Conservation (phyloP, 2,888 invertebrate genomes). For the Harmothoe impar region DNA sequence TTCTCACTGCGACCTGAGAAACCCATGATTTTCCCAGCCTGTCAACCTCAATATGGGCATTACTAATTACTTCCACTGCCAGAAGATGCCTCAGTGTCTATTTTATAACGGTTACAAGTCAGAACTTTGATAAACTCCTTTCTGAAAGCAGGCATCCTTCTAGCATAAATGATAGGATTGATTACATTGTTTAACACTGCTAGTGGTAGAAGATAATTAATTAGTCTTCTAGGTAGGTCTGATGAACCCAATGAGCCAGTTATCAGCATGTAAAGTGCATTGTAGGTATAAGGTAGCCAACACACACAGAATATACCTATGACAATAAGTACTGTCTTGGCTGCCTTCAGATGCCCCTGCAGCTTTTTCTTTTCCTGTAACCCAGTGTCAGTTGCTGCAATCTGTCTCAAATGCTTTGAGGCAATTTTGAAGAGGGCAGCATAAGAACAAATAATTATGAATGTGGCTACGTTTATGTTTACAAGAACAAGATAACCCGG, state of each 20-base stretch:
- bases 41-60: too few relatives aligned
- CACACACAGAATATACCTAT: conserved; percentile 17
- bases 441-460: not conserved
- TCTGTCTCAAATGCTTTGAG: not conserved
- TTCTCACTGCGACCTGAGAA: too few relatives aligned
- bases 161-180: conserved; percentile 30
- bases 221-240: not conserved
- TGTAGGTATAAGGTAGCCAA: not conserved
- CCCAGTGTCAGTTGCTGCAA: conserved; percentile 1
- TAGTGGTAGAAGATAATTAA: not conserved
- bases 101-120: not conserved
- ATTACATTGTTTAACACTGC: not conserved
- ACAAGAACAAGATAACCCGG: not conserved
- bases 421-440: not conserved
- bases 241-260: not conserved
- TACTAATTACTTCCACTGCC: too few relatives aligned
- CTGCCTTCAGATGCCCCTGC: conserved; percentile 21
- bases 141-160: not conserved
- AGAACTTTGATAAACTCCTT: not conserved
- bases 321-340: conserved; percentile 13
- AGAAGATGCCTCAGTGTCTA: not conserved
- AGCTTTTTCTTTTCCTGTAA: not conserved
- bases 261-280: not conserved
- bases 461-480: not conserved
- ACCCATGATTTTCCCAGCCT: too few relatives aligned